These are phyloP conservation scores for Drosophila triauraria DNA, from an alignment of 1,140 invertebrate species.

Conservation along the genomic window DNA sequence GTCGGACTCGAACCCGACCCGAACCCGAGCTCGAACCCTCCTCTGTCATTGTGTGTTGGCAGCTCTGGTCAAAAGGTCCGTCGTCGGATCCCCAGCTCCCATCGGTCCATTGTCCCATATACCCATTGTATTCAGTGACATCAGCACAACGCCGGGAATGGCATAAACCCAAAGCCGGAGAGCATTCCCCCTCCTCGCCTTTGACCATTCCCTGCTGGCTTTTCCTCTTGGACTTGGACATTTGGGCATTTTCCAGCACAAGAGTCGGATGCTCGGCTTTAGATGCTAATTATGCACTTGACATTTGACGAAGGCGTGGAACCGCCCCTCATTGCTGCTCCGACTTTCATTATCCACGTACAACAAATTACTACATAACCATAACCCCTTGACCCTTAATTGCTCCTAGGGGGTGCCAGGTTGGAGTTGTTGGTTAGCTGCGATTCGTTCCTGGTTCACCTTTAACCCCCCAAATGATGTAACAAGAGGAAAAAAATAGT, in stretches of 20 bases:
- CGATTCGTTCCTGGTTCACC: not conserved
- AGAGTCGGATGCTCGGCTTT: constrained; percentile 44
- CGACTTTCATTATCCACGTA: constrained; percentile 45
- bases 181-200: constrained; percentile 10
- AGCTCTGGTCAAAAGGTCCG: constrained; percentile 53
- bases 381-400: constrained; percentile 40
- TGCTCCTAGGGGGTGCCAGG: constrained; percentile 8
- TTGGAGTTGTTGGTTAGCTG: not conserved
- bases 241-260: constrained; percentile 36
- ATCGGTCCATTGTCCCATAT: constrained; percentile 42
- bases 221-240: constrained; percentile 33
- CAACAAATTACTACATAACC: constrained; percentile 47
- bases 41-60: constrained; percentile 31
- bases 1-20: constrained; percentile 17
- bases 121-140: constrained; percentile 59
- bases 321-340: constrained; percentile 1
- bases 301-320: constrained; percentile 68
- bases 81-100: constrained; percentile 37
- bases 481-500: not conserved
- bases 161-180: not conserved
- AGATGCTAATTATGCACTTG: constrained; percentile 77
- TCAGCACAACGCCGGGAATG: constrained; percentile 27
- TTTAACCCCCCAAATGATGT: not conserved
- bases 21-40: constrained; percentile 2
- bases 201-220: constrained; percentile 18